Evolutionary conservation across 1,140 invertebrate species (phyloP).

Genomic region (Pseudomyrmex gracilis): DNA sequence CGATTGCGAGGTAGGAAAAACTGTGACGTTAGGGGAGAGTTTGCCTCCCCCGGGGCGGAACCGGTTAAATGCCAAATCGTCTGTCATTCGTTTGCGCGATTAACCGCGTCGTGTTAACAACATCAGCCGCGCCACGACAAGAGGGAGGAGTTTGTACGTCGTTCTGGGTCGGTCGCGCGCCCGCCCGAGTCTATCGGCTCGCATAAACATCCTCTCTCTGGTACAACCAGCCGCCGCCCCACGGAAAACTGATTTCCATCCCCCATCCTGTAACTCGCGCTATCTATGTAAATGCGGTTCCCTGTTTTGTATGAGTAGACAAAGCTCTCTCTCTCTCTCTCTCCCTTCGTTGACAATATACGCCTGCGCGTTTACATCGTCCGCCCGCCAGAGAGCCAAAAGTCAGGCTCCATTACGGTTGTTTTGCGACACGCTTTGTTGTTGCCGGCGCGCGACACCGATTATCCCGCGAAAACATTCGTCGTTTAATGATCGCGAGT

Average conservation of each 20-base stretch:
- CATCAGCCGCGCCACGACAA: slow-evolving; percentile 56
- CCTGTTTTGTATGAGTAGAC: slow-evolving; percentile 78
- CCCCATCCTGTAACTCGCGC: slow-evolving; percentile 59
- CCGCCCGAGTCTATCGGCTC: slow-evolving; percentile 63
- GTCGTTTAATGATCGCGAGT: neutral
- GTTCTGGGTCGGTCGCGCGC: slow-evolving; percentile 17
- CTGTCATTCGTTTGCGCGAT: slow-evolving; percentile 58
- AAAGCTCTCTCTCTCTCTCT: slow-evolving; percentile 59
- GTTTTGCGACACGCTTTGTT: slow-evolving; percentile 79
- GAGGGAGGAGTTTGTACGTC: slow-evolving; percentile 51
- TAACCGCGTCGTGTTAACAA: slow-evolving; percentile 62
- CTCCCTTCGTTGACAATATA: slow-evolving; percentile 71
- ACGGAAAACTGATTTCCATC: slow-evolving; percentile 77
- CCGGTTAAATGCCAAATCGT: slow-evolving; percentile 59
- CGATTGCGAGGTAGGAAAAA: slow-evolving; percentile 24
- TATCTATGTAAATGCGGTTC: slow-evolving; percentile 78
- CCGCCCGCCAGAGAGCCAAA: slow-evolving; percentile 63
- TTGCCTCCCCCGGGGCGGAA: slow-evolving; percentile 43
- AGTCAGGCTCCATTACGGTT: slow-evolving; percentile 78
- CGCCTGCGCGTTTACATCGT: slow-evolving; percentile 70
- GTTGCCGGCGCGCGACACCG: slow-evolving; percentile 48
- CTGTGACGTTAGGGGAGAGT: slow-evolving; percentile 15
- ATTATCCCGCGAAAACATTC: slow-evolving; percentile 54
- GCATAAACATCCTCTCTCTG: slow-evolving; percentile 58
- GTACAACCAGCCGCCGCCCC: slow-evolving; percentile 58